Evolutionary conservation across 2,113 vertebrate genomes (phyloP).

Genomic region (Cynoglossus semilaevis): DNA sequence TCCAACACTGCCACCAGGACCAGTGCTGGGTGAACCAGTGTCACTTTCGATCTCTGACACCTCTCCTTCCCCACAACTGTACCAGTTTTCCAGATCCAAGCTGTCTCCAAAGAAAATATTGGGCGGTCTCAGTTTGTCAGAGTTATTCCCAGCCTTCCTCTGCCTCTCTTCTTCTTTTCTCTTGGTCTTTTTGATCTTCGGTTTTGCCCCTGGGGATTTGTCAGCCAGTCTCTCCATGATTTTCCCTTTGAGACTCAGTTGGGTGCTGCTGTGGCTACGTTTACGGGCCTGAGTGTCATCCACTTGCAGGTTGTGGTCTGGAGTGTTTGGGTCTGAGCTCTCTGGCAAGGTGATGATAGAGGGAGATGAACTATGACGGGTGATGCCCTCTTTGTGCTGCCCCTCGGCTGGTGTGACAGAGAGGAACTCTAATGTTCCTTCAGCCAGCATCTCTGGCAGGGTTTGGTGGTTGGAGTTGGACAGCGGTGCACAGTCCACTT

Average conservation of each 20-base stretch:
- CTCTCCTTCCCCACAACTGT: slow-evolving; percentile 97
- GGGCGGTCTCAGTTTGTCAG: slow-evolving; percentile 84
- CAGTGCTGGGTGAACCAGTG: slow-evolving; percentile 84
- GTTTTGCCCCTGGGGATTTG: slow-evolving; percentile 93
- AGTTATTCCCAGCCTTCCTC: slow-evolving; percentile 78
- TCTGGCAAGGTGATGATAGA: slow-evolving; percentile 85
- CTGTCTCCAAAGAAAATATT: slow-evolving; percentile 95
- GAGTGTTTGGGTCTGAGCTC: slow-evolving; percentile 43
- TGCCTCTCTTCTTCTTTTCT: slow-evolving; percentile 91
- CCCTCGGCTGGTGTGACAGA: slow-evolving; percentile 61
- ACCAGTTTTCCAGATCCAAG: slow-evolving; percentile 98
- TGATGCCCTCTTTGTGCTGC: slow-evolving; percentile 82
- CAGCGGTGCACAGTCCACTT: slow-evolving; percentile 41
- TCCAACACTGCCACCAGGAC: slow-evolving; percentile 28
- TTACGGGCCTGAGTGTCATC: slow-evolving; percentile 82
- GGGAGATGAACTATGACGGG: slow-evolving; percentile 93
- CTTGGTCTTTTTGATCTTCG: slow-evolving; percentile 90
- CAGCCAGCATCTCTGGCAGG: slow-evolving; percentile 75
- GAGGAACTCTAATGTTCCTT: slow-evolving; percentile 72
- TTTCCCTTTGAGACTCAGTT: slow-evolving; percentile 93
- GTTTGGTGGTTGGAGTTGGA: slow-evolving; percentile 56
- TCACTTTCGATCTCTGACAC: slow-evolving; percentile 98
- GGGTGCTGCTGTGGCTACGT: slow-evolving; percentile 91
- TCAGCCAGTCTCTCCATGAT: slow-evolving; percentile 86
- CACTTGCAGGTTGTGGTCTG: slow-evolving; percentile 73